Conservation (phyloP, 1,140 invertebrate genomes). For the Spodoptera frugiperda region DNA sequence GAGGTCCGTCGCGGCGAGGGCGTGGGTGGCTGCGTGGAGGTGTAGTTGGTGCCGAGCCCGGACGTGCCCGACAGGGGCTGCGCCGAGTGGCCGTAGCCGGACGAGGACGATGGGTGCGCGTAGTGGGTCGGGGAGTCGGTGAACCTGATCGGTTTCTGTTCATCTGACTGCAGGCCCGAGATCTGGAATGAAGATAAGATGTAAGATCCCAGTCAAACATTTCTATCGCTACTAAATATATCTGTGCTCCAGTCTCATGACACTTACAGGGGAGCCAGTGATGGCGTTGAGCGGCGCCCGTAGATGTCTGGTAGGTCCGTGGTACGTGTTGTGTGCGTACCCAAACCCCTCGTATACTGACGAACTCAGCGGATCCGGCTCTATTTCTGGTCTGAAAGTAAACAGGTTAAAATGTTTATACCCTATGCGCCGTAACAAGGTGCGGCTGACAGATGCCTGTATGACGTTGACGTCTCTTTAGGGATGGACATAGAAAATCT, state of each 20-base stretch:
- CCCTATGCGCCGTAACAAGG: no score
- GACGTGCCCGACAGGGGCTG: slow-evolving; percentile 79
- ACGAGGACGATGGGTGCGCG: slow-evolving; percentile 79
- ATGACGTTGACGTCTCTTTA: no score
- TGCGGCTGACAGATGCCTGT: no score
- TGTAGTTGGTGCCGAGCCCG: slow-evolving; percentile 82
- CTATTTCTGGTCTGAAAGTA: slow-evolving; percentile 72
- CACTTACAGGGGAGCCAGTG: slow-evolving; percentile 78
- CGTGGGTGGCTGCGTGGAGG: slow-evolving; percentile 87
- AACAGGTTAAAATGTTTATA: slow-evolving; percentile 8
- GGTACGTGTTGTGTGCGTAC: slow-evolving; percentile 96
- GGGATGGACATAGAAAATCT: no score
- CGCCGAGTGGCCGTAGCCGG: slow-evolving; percentile 79
- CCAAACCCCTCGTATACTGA: slow-evolving; percentile 77
- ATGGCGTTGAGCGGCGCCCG: slow-evolving; percentile 89
- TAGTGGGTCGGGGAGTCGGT: slow-evolving; percentile 92
- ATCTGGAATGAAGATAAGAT: slow-evolving; percentile 65
- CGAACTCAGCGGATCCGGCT: slow-evolving; percentile 69
- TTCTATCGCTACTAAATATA: no score
- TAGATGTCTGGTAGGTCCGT: slow-evolving; percentile 93
- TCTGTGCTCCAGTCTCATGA: not conserved
- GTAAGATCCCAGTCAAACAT: no score
- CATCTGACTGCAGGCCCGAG: slow-evolving; percentile 82
- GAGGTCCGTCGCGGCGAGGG: slow-evolving; percentile 88
- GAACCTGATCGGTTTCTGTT: slow-evolving; percentile 90